Conservation (phyloP, 2,888 invertebrate genomes). For the Tachina grossa region DNA sequence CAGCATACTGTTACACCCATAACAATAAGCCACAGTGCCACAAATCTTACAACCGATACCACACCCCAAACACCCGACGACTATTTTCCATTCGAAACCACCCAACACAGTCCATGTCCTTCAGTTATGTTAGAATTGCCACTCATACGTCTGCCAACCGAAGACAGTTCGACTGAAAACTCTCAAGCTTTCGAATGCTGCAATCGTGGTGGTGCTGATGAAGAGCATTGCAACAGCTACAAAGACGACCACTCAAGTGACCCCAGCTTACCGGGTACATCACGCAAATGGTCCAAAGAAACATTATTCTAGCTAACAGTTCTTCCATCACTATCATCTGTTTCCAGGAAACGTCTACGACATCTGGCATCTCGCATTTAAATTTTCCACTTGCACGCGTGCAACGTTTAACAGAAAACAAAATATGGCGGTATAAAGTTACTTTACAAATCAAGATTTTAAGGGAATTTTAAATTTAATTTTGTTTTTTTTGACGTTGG, state of each 20-base stretch:
- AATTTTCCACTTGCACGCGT: background rate
- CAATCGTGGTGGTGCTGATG: slow-evolving; percentile 60
- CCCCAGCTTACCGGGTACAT: slow-evolving; percentile 82
- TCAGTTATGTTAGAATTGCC: slow-evolving; percentile 82
- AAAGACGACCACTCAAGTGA: slow-evolving; percentile 78
- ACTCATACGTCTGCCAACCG: slow-evolving; percentile 80
- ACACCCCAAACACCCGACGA: slow-evolving; percentile 68
- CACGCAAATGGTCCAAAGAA: slow-evolving; percentile 88
- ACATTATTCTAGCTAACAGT: slow-evolving; percentile 88
- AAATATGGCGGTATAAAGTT: slow-evolving; percentile 64
- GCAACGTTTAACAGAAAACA: slow-evolving; percentile 14
- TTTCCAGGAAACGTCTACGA: background rate
- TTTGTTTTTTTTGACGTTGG: background rate
- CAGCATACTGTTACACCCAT: slow-evolving; percentile 25
- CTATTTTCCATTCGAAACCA: slow-evolving; percentile 44
- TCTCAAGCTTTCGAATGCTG: slow-evolving; percentile 28
- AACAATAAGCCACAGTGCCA: slow-evolving; percentile 73
- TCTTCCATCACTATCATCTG: slow-evolving; percentile 59
- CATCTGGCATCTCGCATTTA: background rate
- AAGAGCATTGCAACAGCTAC: slow-evolving; percentile 73
- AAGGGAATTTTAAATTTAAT: slow-evolving; percentile 17
- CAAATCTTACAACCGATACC: slow-evolving; percentile 72
- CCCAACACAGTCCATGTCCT: slow-evolving; percentile 74
- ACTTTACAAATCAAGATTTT: slow-evolving; percentile 49
- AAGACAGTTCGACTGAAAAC: slow-evolving; percentile 72